Evolutionary conservation across 1,140 invertebrate genomes (phyloP).

Genomic region (Drosophila rufa): DNA sequence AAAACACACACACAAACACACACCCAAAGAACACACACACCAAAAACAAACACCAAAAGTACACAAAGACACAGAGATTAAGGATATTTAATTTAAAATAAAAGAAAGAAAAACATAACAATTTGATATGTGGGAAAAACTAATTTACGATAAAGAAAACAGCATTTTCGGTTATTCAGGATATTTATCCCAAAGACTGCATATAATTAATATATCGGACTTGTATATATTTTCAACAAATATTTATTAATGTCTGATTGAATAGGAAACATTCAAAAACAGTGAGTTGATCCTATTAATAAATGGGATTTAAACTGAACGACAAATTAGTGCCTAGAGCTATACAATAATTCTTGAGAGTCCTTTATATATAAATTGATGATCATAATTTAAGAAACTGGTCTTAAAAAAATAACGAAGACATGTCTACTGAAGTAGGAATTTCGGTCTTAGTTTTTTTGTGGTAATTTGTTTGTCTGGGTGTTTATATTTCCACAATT

Average conservation of each 20-base stretch:
- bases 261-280: too few relatives aligned
- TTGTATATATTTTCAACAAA: too few relatives aligned
- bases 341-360: too few relatives aligned
- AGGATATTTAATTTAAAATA: slow-evolving; percentile 3
- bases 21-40: background rate
- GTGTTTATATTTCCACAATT: too few relatives aligned
- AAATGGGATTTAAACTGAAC: background rate
- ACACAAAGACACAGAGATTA: background rate
- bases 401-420: background rate
- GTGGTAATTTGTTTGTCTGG: too few relatives aligned
- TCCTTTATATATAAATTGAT: too few relatives aligned
- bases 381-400: background rate
- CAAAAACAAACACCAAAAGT: background rate
- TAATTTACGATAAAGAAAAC: background rate
- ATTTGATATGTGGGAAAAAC: background rate
- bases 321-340: background rate
- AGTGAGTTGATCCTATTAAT: background rate
- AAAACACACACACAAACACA: background rate
- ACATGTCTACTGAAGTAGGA: background rate
- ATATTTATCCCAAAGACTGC: background rate
- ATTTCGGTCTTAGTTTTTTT: too few relatives aligned
- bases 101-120: background rate
- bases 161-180: background rate
- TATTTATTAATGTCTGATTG: too few relatives aligned
- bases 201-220: too few relatives aligned